Evolutionary conservation across 2,113 vertebrate species (phyloP).

Genomic region (Datnioides undecimradiatus): DNA sequence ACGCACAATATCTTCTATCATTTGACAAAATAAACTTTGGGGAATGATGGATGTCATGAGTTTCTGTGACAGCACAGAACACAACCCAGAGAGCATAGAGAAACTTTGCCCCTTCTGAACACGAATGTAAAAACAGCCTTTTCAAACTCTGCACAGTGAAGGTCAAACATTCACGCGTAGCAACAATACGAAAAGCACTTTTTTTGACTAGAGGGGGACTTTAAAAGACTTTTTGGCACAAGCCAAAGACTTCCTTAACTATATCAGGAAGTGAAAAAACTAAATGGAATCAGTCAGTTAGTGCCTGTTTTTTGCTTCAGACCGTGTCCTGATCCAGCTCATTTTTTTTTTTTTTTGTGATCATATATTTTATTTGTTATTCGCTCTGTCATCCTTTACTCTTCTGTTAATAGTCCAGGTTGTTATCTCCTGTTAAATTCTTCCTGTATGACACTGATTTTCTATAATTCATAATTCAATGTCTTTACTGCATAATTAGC

Average conservation of each 20-base stretch:
- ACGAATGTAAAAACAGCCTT: not conserved
- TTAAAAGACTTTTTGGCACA: not conserved
- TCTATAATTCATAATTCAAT: not conserved
- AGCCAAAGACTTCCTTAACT: not conserved
- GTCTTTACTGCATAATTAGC: not conserved
- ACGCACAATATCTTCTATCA: not conserved
- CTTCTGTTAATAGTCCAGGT: not conserved
- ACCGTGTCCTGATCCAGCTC: not conserved
- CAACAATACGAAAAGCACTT: not conserved
- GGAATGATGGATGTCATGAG: not conserved
- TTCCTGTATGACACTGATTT: not conserved
- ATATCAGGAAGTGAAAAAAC: not conserved
- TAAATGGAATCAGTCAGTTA: not conserved
- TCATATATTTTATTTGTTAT: not conserved
- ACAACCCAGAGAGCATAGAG: not conserved
- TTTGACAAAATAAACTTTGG: conserved; percentile 37
- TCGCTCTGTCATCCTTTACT: not conserved
- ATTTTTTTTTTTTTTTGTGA: not conserved
- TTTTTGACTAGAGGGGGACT: not conserved
- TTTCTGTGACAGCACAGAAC: not conserved
- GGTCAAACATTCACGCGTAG: not conserved
- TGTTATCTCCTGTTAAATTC: not conserved
- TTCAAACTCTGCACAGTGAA: not conserved
- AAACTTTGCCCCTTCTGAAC: not conserved
- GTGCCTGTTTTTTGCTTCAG: not conserved